phyloP scores from a whole-genome alignment of 2,113 vertebrate genomes.

The Eublepharis macularius region DNA sequence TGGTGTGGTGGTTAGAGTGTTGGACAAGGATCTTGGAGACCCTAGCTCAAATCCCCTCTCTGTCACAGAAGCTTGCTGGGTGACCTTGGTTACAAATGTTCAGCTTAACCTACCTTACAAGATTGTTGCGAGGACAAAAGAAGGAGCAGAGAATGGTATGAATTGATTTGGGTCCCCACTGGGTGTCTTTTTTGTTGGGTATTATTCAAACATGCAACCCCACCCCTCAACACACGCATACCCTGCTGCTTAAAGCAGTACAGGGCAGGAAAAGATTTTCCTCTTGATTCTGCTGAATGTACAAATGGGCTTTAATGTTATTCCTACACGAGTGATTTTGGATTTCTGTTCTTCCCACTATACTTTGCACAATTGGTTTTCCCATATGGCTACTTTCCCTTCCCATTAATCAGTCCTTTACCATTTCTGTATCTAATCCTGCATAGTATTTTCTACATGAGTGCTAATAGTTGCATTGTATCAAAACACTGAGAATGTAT shows the following conservation, averaged over 20 bases:
- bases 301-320: not conserved
- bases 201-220: not conserved
- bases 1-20: too few relatives aligned
- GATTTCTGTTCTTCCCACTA: not conserved
- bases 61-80: too few relatives aligned
- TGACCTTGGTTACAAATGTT: too few relatives aligned
- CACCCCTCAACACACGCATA: not conserved
- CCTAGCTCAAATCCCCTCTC: too few relatives aligned
- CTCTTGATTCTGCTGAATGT: not conserved
- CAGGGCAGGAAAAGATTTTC: not conserved
- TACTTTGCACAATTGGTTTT: not conserved
- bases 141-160: too few relatives aligned
- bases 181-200: not conserved
- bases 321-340: not conserved
- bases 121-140: too few relatives aligned
- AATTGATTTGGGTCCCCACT: too few relatives aligned
- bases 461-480: not conserved
- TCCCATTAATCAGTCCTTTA: not conserved
- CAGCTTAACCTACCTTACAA: too few relatives aligned
- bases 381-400: not conserved
- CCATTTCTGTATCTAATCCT: not conserved
- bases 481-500: not conserved
- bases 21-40: too few relatives aligned
- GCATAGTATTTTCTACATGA: not conserved
- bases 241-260: not conserved